These are phyloP conservation scores for Lethenteron reissneri DNA, from an alignment of 2,113 vertebrate species.

Conservation along the genomic window DNA sequence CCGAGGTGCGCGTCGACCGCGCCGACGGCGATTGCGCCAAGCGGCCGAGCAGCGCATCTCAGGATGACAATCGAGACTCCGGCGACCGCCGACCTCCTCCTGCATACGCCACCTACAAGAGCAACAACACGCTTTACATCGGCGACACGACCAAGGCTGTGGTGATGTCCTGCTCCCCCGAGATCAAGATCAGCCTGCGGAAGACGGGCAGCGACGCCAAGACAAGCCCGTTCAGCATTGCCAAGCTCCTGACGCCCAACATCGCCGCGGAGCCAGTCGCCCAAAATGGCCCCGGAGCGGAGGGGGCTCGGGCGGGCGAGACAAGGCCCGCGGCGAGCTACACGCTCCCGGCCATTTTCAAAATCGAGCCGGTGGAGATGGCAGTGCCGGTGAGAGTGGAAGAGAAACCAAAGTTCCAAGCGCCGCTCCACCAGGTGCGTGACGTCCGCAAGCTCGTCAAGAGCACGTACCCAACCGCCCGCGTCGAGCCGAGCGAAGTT, in stretches of 20 bases:
- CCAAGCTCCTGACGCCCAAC: constrained; percentile 43
- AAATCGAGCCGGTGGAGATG: constrained; percentile 19
- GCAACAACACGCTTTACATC: constrained; percentile 7
- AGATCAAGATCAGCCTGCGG: constrained; percentile 63
- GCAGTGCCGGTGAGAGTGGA: no score
- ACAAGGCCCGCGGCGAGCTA: background rate
- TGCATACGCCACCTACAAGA: background rate
- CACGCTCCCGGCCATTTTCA: no score
- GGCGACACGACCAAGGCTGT: constrained; percentile 14
- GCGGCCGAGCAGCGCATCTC: no score
- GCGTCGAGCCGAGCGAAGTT: constrained; percentile 36
- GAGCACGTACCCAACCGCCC: constrained; percentile 48
- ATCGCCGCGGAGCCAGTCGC: constrained; percentile 9
- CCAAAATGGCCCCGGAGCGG: no score
- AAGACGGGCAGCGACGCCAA: constrained; percentile 25
- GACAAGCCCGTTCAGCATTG: constrained; percentile 36
- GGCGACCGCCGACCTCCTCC: no score
- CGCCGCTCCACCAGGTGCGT: constrained; percentile 44
- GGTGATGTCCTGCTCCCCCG: constrained; percentile 35
- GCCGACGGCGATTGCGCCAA: no score
- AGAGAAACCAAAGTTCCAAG: background rate
- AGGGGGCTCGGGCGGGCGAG: constrained; percentile 13
- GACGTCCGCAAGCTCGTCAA: constrained; percentile 84
- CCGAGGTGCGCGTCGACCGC: no score
- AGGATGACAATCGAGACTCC: no score